Base-by-base conservation (phyloP, 2,113 vertebrate species). In the Brachyhypopomus gauderio region DNA sequence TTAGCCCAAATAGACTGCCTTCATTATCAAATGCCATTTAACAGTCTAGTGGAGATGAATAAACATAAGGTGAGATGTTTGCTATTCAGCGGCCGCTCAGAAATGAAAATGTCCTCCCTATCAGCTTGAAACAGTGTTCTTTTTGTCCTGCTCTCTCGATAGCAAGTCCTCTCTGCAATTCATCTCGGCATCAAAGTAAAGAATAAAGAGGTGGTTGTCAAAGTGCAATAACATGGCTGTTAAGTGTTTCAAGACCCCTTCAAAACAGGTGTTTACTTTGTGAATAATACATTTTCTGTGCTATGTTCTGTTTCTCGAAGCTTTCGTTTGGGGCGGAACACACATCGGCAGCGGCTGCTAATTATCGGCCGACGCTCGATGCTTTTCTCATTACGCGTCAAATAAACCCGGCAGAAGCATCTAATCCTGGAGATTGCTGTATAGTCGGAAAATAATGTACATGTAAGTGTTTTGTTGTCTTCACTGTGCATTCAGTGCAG, bases 351-450 rank as follows among this genome's bases (percentile, higher is more conserved):
- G 59, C 45, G 4, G 23, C 23, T 60, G 59, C 48, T 76, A 72
- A 67, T 55, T 78, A 80, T 83, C 66, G 72, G 45, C 56, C 17
- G 71, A 38, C 16, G 56, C 75, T 7, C 25, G 38, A 58, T 72
- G 66, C 72, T 55, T 80, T 82, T 77, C 72, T 67, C 73, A 84
- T 85, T 82, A 79, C 84, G 63, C 75, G 69, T 82, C 66, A 86
- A 79, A 52, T 30, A 84, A 81, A 22, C 60, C 56, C 36, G 70
- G 58, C 58, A 72, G 71, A 79, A 75, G 72, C 72, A 82, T 41
- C 78, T 81, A 27, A 78, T 75, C 55, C 72, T 70, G 71, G 6
- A 60, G 64, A 63, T 36, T 64, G 56, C 71, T 55, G 72, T 27
- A 30, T 62, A 75, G 64, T 45, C 77, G 60, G 64, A 76, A 85